These are phyloP conservation scores for Misgurnus anguillicaudatus DNA, from an alignment of 2,113 vertebrate species.

Conservation along the genomic window DNA sequence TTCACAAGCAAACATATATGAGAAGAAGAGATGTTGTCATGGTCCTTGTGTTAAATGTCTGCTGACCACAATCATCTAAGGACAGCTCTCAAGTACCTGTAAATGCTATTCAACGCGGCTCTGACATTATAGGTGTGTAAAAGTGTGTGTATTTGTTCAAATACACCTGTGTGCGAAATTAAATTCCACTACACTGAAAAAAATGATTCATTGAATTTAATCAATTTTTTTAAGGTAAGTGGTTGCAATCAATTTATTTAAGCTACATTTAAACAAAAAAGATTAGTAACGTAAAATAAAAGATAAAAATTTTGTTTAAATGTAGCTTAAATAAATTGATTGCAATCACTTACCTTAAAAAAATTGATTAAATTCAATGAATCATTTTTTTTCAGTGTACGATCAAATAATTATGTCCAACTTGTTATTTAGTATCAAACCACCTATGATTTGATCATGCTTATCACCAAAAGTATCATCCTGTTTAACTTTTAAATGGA, in stretches of 20 bases:
- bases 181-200: too few species aligned
- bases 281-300: too few species aligned
- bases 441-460: not conserved
- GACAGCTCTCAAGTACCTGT: constrained; percentile 17
- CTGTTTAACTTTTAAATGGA: not conserved
- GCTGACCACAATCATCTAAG: constrained; percentile 22
- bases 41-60: constrained; percentile 23
- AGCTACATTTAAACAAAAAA: too few species aligned
- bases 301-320: too few species aligned
- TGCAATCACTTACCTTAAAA: too few species aligned
- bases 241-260: too few species aligned
- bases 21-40: constrained; percentile 10
- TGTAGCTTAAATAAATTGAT: too few species aligned
- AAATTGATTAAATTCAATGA: too few species aligned
- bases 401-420: not conserved
- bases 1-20: constrained; percentile 35
- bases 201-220: too few species aligned
- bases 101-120: constrained; percentile 30
- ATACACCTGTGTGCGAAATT: not conserved
- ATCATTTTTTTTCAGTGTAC: too few species aligned
- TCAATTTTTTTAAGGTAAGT: too few species aligned
- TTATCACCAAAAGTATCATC: not conserved
- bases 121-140: constrained; percentile 30
- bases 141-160: constrained; percentile 2
- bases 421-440: not conserved